Base-by-base conservation (phyloP, 2,113 vertebrate genomes). In the Physeter macrocephalus region DNA sequence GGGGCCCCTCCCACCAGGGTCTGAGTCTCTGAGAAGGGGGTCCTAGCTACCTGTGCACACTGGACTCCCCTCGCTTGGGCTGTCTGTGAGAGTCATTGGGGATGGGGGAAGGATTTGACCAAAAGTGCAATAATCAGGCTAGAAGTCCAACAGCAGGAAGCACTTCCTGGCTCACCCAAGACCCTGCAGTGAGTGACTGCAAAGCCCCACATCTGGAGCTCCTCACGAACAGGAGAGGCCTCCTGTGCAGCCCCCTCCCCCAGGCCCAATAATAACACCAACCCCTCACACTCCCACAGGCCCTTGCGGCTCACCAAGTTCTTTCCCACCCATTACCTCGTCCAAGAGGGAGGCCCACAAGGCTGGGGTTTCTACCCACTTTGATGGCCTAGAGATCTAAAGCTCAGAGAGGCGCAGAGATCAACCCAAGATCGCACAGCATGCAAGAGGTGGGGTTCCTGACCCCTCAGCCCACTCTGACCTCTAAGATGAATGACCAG, bases 141-240 rank as follows among this genome's bases (percentile, higher is more conserved):
- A 12, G 20, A 83, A 36, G 64, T 43, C 34, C 69, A 86, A 18
- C 0, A 20, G 64, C 71, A 94, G 84, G 86, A 95, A 94, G 69
- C 34, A 77, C 41, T 93, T 96, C 52, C 61, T 80, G 57, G 57
- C 64, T 36, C 31, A 21, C 46, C 27, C 36, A 78, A 90, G 84
- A 77, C 67, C 77, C 87, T 59, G 27, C 31, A 69, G 39, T 18
- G n/a, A 94, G 46, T 66, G 87, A 39, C 77, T 1, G 69, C 39
- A 80, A 93, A 94, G 57, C 34, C 77, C 43, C 78, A 78, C 46
- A 81, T 62, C 86, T 71, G 89, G 93, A 95, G 77, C 66, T n/a
- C 81, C 21, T 27, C 23, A 25, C 41, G 71, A 64, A 77, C 36
- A 71, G 34, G 25, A 90, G 41, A 67, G 39, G 49, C 62, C 23